A percentile compares a stretch with the other conserved stretches of the same genome.
Evolutionary conservation across 2,797 vertebrate species (phyloP).

Genomic region (Microcaecilia unicolor): DNA sequence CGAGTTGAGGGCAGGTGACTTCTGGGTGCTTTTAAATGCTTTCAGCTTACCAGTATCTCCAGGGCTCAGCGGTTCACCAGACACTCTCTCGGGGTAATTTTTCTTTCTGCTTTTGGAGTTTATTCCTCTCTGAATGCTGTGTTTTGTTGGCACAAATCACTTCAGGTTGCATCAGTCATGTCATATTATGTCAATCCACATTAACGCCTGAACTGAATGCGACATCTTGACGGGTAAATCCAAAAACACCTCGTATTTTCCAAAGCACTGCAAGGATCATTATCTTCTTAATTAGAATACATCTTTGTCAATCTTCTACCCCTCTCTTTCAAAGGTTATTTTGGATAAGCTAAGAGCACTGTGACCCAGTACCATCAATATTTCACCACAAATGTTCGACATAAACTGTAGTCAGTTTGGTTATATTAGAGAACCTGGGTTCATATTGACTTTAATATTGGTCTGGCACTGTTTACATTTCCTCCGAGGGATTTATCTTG

Average conservation of each 20-base stretch:
- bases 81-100: not conserved
- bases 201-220: slow-evolving; percentile 3
- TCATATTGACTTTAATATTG: no score
- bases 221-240: slow-evolving; percentile 6
- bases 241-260: slow-evolving; percentile 5
- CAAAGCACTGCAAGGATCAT: no score
- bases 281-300: no score
- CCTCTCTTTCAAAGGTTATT: no score
- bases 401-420: no score
- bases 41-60: not conserved
- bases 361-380: no score
- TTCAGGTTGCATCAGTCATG: slow-evolving; percentile 8
- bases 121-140: not conserved
- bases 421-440: no score
- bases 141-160: slow-evolving; percentile 4
- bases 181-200: slow-evolving; percentile 5
- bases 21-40: not conserved
- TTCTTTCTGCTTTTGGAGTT: slow-evolving; percentile 3
- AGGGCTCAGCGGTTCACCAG: not conserved
- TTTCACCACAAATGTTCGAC: no score
- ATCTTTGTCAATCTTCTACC: no score
- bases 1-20: not conserved
- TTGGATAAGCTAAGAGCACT: no score
- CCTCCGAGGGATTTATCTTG: no score
- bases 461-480: no score